These are phyloP conservation scores for Cynaeus angustus DNA, from an alignment of 2,888 invertebrate genomes.

Conservation along the genomic window DNA sequence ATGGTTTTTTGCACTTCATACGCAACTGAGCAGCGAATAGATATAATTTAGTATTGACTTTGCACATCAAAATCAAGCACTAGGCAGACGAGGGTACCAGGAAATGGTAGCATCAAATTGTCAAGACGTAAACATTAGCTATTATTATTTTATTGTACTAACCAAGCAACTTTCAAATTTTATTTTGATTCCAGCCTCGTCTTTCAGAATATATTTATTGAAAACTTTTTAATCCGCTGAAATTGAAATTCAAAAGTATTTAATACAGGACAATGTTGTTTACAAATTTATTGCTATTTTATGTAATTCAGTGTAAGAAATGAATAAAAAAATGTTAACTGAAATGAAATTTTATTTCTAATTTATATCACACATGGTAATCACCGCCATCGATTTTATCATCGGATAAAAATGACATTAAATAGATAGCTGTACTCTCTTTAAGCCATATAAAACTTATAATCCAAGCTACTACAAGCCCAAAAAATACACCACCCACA, in stretches of 20 bases:
- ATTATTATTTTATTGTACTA: background rate
- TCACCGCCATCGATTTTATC: constrained; percentile 82
- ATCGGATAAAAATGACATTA: constrained; percentile 79
- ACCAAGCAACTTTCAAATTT: constrained; percentile 25
- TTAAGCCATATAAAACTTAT: constrained; percentile 82
- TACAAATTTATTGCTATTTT: constrained; percentile 18
- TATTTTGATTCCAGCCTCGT: constrained; percentile 55
- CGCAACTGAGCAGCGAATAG: constrained; percentile 28
- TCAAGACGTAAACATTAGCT: background rate
- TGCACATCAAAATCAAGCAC: constrained; percentile 7
- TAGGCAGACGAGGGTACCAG: background rate
- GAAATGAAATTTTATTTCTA: constrained; percentile 23
- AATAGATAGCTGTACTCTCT: constrained; percentile 75
- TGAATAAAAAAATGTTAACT: constrained; percentile 42
- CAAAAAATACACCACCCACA: constrained; percentile 82
- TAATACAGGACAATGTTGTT: constrained; percentile 21
- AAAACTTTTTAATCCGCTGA: constrained; percentile 55
- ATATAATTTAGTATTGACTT: constrained; percentile 31
- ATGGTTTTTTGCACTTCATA: constrained; percentile 24
- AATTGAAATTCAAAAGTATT: constrained; percentile 29
- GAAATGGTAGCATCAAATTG: background rate
- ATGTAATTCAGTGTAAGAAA: constrained; percentile 39
- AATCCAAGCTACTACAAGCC: constrained; percentile 81
- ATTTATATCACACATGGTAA: constrained; percentile 76
- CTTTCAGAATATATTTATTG: constrained; percentile 60